These are phyloP conservation scores for Neoscelio sp. DNA, from an alignment of 2,888 invertebrate species.

Conservation along the genomic window DNA sequence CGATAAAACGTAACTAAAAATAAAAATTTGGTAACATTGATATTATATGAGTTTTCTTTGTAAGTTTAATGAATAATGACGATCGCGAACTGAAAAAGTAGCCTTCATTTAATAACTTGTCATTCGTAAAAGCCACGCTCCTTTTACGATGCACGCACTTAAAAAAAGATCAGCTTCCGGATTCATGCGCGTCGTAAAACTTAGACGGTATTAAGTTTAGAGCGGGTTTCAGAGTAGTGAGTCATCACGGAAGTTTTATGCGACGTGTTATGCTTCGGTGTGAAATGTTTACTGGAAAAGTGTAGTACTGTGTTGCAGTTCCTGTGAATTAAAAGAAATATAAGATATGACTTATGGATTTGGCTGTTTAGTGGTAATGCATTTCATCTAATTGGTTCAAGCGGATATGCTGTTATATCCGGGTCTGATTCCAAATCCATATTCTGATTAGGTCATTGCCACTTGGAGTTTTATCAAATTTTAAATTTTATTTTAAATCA, in stretches of 20 bases:
- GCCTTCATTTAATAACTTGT: slow-evolving; percentile 30
- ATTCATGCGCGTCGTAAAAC: slow-evolving; percentile 38
- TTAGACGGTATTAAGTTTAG: slow-evolving; percentile 21
- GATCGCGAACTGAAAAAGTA: too few relatives aligned
- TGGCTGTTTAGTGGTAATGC: neutral
- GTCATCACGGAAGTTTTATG: slow-evolving; percentile 31
- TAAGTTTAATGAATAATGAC: too few relatives aligned
- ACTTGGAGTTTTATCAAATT: too few relatives aligned
- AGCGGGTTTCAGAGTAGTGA: slow-evolving; percentile 8
- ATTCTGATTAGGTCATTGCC: too few relatives aligned
- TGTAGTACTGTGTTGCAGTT: slow-evolving; percentile 2
- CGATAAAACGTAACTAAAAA: too few relatives aligned
- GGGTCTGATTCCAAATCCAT: too few relatives aligned
- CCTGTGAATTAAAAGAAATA: slow-evolving; percentile 29
- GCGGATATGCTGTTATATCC: neutral
- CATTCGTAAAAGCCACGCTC: slow-evolving; percentile 4
- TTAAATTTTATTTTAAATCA: too few relatives aligned
- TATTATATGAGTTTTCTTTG: too few relatives aligned
- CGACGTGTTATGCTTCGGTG: slow-evolving; percentile 11
- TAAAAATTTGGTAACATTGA: too few relatives aligned
- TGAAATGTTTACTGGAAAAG: slow-evolving; percentile 25
- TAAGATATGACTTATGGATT: slow-evolving; percentile 20
- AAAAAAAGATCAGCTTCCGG: slow-evolving; percentile 24
- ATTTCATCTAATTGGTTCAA: slow-evolving; percentile 13
- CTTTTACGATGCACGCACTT: slow-evolving; percentile 23